Evolutionary conservation across 1,140 invertebrate genomes (phyloP).

Genomic region (Orussus abietinus): DNA sequence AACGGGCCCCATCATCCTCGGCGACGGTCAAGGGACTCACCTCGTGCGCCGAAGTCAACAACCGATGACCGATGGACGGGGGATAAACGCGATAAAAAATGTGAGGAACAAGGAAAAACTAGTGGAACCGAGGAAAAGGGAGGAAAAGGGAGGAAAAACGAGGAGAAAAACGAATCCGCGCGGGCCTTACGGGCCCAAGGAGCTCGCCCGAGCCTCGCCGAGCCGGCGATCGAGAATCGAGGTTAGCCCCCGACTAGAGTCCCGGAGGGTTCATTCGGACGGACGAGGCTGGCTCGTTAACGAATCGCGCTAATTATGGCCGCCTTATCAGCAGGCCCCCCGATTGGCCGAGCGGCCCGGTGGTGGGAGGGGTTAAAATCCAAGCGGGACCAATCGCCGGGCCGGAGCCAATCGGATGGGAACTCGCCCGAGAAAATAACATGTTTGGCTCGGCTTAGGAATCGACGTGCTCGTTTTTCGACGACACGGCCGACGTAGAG

Average conservation of each 20-base stretch:
- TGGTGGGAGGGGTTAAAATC: conserved; percentile 36
- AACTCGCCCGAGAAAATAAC: conserved; percentile 37
- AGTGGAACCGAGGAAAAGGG: no score
- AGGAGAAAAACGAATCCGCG: conserved; percentile 2
- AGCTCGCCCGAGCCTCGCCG: conserved; percentile 7
- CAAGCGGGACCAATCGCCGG: conserved; percentile 31
- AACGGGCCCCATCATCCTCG: no score
- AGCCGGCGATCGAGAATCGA: conserved; percentile 17
- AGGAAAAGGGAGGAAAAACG: conserved; percentile 4
- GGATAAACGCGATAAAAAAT: no score
- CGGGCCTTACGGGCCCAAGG: conserved; percentile 5
- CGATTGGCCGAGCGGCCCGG: conserved; percentile 31
- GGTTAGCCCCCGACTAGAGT: conserved; percentile 24
- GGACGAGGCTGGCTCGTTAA: conserved; percentile 35
- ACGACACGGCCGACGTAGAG: background rate
- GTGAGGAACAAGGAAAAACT: no score
- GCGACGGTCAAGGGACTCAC: no score
- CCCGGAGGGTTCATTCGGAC: conserved; percentile 33
- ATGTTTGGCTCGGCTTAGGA: conserved; percentile 36
- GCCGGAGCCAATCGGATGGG: conserved; percentile 33
- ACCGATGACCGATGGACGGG: no score
- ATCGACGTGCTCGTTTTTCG: conserved; percentile 26
- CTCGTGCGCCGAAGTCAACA: no score
- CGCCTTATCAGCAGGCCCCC: conserved; percentile 35
- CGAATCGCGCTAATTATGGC: conserved; percentile 48